Evolutionary conservation across 2,888 invertebrate genomes (phyloP), one percentile per base, ranked within the genome.

Genomic region (Terebella lapidaria): DNA sequence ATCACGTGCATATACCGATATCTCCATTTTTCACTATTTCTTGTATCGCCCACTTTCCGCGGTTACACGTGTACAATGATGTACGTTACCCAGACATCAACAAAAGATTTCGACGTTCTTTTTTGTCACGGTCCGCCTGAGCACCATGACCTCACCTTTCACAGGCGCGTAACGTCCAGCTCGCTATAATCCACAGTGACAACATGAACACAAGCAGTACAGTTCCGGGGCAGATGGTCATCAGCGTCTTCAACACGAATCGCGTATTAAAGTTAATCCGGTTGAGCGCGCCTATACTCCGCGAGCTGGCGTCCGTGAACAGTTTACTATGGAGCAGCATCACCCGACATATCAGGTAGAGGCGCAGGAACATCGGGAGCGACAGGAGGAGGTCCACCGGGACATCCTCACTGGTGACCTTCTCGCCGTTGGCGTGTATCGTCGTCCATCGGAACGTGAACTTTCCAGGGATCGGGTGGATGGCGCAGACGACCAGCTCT

Each of bases 271-370:
- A 81, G 65, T 75, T 78, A 59, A 81, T 80, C 57, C 79, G 67
- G 67, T 79, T 80, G 70, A 84, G 64, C 67, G 83, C 81, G 51
- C 81, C 81, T 52, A 81, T 72, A 84, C 93, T 93, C 81, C 99
- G 87, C 68, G 96, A 97, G 1, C 96, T 96, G 75, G 99, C 97
- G 84, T 99, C 99, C 69, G 97, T 99, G 86, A 99, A 99, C 75
- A 99, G 87, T 86, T 97, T 95, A 84, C 94, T 95, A 85, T 99
- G 99, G 75, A 99, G 87, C 80, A 99, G 86, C 97, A 99, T 97
- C 76, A 97, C 97, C 78, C 99, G 89, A 85, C 95, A 96, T 84
- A 99, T 95, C 83, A 99, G 88, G 86, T 99, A 99, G 78, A 99
- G 89, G 80, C 99, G 88, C 83, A 97, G 89, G 87, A 99, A 99